Evolutionary conservation across 2,113 vertebrate genomes (phyloP), one percentile per base, ranked within the genome.

Genomic region (Epinephelus cyanopodus): DNA sequence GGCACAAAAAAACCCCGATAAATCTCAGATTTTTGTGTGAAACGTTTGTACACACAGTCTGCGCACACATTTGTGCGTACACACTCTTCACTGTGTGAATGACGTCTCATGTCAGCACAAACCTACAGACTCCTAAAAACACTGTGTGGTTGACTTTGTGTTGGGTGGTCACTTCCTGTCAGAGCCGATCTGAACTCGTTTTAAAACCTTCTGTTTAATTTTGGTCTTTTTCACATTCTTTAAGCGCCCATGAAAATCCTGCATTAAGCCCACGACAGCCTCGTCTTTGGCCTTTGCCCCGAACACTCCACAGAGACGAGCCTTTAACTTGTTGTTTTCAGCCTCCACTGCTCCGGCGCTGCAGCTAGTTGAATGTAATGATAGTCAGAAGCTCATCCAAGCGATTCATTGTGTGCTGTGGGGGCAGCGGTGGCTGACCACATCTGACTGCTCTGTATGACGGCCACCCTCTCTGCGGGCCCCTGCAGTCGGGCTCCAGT

Each of bases 311-410:
- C 62, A 52, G 15, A 39, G 42, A 23, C 23, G 18, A 68, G 23
- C 21, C 63, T 33, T 54, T 45, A 53, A 23, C 54, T 19, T 47
- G 8, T 5, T 37, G 17, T 45, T 21, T 67, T 61, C 33, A 42
- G 71, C 33, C 68, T 73, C 42, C 15, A 33, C 39, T 56, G 23
- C 27, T 14, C 5, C 48, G 15, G 23, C 21, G 39, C 73, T 48
- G 14, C 14, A 33, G 33, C 19, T 42, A n/a, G 12, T 71, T 77
- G 50, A 33, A 6, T 52, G 33, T 42, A 54, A 61, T 73, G 19
- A 53, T 1, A 58, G 53, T 57, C 39, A 64, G 6, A 1, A n/a
- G 53, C 15, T 72, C 67, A 66, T 61, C 62, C 69, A 73, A 67
- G 61, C 14, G 5, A 2, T 14, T 72, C 29, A 53, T 53, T 77